Conservation (phyloP, 2,797 vertebrate species). For the Sebastes paucispinis region DNA sequence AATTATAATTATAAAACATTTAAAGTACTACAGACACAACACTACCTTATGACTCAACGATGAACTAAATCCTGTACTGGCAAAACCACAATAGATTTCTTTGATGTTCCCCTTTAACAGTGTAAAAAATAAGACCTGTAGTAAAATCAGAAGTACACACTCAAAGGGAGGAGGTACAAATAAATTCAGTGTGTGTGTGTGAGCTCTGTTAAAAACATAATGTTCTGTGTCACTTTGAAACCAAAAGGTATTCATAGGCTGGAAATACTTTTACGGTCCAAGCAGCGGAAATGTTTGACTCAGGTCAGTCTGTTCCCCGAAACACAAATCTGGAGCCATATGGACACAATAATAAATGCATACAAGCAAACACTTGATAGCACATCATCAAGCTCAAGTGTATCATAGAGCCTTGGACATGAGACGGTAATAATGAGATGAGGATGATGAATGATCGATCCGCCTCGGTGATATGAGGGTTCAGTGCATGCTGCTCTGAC, state of each 20-base stretch:
- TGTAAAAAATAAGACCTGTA: slow-evolving; percentile 8
- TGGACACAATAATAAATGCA: slow-evolving; percentile 64
- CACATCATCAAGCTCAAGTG: slow-evolving; percentile 47
- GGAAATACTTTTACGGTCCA: slow-evolving; percentile 47
- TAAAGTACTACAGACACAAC: background rate
- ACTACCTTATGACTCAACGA: background rate
- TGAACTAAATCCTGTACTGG: background rate
- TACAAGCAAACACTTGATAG: slow-evolving; percentile 53
- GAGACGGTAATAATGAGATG: slow-evolving; percentile 44
- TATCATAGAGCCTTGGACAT: slow-evolving; percentile 32
- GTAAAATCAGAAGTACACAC: slow-evolving; percentile 10
- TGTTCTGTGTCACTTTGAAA: slow-evolving; percentile 49
- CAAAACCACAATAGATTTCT: background rate
- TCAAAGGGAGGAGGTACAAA: slow-evolving; percentile 21
- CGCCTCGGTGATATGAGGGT: slow-evolving; percentile 39
- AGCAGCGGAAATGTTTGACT: slow-evolving; percentile 52
- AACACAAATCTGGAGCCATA: slow-evolving; percentile 32
- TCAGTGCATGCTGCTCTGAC: slow-evolving; percentile 52
- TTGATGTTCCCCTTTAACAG: slow-evolving; percentile 8
- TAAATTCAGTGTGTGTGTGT: slow-evolving; percentile 38
- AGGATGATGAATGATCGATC: slow-evolving; percentile 48
- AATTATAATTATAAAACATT: background rate
- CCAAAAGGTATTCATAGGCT: slow-evolving; percentile 43
- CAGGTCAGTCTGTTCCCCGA: slow-evolving; percentile 38
- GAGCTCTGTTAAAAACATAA: slow-evolving; percentile 23